Percentiles rank a stretch among this genome's conserved stretches.
These are phyloP conservation scores for Microtus californicus DNA, from an alignment of 2,797 vertebrate genomes.

Conservation along the genomic window DNA sequence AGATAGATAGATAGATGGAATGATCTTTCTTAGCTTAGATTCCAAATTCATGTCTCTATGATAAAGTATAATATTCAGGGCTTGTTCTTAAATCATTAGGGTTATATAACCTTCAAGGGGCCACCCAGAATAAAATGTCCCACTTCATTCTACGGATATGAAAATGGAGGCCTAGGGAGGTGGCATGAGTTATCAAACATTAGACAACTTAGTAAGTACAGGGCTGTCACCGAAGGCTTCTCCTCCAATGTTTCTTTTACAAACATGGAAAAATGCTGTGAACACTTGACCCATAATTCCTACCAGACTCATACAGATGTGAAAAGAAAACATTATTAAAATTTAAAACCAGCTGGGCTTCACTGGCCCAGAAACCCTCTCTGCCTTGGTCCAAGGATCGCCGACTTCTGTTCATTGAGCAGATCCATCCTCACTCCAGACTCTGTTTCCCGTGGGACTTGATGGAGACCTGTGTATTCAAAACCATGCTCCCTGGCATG, in stretches of 20 bases:
- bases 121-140: neutral
- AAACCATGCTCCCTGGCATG: neutral
- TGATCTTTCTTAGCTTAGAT: constrained; percentile 7
- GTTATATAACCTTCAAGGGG: neutral
- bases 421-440: neutral
- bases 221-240: neutral
- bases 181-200: neutral
- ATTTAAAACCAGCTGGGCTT: neutral
- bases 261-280: neutral
- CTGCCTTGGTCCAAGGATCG: neutral
- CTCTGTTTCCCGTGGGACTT: neutral
- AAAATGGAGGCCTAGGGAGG: neutral
- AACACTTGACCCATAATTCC: neutral
- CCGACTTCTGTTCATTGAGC: neutral
- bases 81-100: constrained; percentile 23
- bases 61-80: neutral
- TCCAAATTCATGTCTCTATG: neutral
- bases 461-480: neutral
- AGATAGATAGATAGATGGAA: neutral
- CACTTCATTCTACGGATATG: neutral
- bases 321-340: neutral
- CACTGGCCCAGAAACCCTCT: neutral
- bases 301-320: neutral
- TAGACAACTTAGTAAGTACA: neutral
- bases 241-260: neutral